Base-by-base conservation (phyloP, 2,888 invertebrate species). In the Tetragonisca angustula region DNA sequence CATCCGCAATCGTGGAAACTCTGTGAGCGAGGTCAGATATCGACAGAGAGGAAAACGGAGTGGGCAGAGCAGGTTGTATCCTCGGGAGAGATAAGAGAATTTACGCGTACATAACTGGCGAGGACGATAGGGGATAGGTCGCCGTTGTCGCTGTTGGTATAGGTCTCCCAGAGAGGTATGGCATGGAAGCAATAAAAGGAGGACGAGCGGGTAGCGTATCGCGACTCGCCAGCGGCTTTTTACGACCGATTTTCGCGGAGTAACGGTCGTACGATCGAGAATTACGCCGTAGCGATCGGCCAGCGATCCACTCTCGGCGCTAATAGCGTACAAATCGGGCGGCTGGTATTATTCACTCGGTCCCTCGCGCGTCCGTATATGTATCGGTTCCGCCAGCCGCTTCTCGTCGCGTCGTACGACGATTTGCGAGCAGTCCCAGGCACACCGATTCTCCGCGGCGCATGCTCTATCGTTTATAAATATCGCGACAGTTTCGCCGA, bases 311-410 rank as follows among this genome's bases (percentile, higher is more conserved):
- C 88, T 86, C 87, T 52, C 78, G 82, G 91, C 89, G 90, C 91
- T 93, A 93, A 93, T 93, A 91, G 92, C 89, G 88, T 90, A 91
- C 92, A 92, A 93, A 91, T 92, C 92, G 90, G 89, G 90, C 84
- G 84, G 88, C 84, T 74, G 79, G 88, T 89, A 92, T 92, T 91
- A 92, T 92, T 93, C 91, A 88, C 85, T 80, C 89, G 84, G 81
- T 0, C 43, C 27, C 21, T 52, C 76, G 64, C 69, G 67, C 81
- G 64, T 59, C 91, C 92, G 86, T 92, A 91, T 92, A 91, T 89
- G 92, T 91, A 89, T 88, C 88, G 89, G 79, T 61, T 27, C 4
- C 84, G 75, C 87, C 84, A 76, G 77, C 36, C 89, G 67, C 83
- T 68, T 81, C 82, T 78, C 64, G 70, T 27, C 64, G 50, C 49